Percentiles rank a stretch among this genome's conserved stretches.
phyloP scores from a whole-genome alignment of 2,888 invertebrate species.

The Campopleginae sp. region DNA sequence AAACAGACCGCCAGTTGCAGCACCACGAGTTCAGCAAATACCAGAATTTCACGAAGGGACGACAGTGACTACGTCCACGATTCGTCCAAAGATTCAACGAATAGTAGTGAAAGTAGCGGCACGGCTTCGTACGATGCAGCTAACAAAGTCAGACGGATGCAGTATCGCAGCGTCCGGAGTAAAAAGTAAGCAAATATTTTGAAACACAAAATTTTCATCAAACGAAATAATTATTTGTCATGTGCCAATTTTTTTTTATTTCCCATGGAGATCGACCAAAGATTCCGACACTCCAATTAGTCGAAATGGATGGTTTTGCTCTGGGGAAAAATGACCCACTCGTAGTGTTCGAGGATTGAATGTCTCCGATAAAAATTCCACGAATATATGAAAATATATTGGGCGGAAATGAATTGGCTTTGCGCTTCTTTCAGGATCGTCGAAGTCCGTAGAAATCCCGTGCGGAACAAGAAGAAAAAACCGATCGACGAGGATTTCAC shows the following conservation, averaged over 20 bases:
- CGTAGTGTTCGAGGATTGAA: too few species aligned
- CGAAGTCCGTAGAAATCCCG: conserved; percentile 75
- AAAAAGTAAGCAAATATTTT: conserved; percentile 70
- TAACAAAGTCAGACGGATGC: conserved; percentile 70
- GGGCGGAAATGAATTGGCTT: background rate
- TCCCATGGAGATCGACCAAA: too few species aligned
- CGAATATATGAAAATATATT: too few species aligned
- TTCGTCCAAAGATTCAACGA: conserved; percentile 64
- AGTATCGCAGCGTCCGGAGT: conserved; percentile 71
- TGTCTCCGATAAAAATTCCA: background rate
- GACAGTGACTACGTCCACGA: conserved; percentile 73
- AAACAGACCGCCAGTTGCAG: conserved; percentile 68
- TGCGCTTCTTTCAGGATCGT: conserved; percentile 55
- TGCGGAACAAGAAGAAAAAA: conserved; percentile 74
- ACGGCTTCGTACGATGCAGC: conserved; percentile 65
- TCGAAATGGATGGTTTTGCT: too few species aligned
- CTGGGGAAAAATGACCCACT: too few species aligned
- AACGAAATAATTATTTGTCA: too few species aligned
- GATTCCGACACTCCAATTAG: too few species aligned
- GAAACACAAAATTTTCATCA: background rate
- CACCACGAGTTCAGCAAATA: conserved; percentile 10
- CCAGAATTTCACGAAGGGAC: conserved; percentile 57
- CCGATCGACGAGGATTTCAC: conserved; percentile 70
- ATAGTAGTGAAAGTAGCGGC: conserved; percentile 67
- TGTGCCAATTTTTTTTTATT: too few species aligned